Evolutionary conservation across 2,113 vertebrate genomes (phyloP).

Genomic region (Colaptes auratus): DNA sequence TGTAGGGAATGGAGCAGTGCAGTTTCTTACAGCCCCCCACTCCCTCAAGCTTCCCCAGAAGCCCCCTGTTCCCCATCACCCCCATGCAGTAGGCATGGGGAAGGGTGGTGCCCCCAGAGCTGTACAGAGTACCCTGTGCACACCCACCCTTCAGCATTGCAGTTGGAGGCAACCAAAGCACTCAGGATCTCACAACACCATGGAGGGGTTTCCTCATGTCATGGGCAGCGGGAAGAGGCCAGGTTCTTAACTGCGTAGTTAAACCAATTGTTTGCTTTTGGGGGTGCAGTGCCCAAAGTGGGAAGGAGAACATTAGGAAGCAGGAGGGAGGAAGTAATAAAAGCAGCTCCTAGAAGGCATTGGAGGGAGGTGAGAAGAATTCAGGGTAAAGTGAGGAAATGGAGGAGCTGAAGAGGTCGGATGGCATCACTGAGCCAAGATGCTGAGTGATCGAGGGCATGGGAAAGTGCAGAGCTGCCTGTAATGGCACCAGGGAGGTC

Average conservation of each 20-base stretch:
- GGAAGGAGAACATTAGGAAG: not conserved
- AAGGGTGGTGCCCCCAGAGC: too few species aligned
- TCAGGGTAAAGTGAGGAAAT: not conserved
- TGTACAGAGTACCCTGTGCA: too few species aligned
- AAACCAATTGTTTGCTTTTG: not conserved
- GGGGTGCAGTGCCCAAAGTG: not conserved
- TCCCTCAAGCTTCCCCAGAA: too few species aligned
- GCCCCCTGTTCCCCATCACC: too few species aligned
- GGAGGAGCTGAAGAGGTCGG: not conserved
- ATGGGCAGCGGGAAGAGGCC: not conserved
- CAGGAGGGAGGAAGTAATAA: not conserved
- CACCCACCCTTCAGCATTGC: too few species aligned
- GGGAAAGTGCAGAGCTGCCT: slow-evolving; percentile 29
- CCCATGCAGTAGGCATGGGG: too few species aligned
- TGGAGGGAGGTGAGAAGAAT: not conserved
- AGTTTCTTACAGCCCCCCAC: too few species aligned
- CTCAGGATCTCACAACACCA: too few species aligned
- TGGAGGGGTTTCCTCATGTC: not conserved
- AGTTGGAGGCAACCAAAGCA: too few species aligned
- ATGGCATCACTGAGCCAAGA: not conserved
- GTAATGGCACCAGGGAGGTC: slow-evolving; percentile 45
- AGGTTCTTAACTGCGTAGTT: not conserved
- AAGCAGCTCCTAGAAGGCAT: slow-evolving; percentile 1
- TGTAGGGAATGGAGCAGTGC: too few species aligned
- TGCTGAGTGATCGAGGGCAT: slow-evolving; percentile 18